Base-by-base conservation (phyloP, 2,888 invertebrate genomes). In the Fragum whitleyi region DNA sequence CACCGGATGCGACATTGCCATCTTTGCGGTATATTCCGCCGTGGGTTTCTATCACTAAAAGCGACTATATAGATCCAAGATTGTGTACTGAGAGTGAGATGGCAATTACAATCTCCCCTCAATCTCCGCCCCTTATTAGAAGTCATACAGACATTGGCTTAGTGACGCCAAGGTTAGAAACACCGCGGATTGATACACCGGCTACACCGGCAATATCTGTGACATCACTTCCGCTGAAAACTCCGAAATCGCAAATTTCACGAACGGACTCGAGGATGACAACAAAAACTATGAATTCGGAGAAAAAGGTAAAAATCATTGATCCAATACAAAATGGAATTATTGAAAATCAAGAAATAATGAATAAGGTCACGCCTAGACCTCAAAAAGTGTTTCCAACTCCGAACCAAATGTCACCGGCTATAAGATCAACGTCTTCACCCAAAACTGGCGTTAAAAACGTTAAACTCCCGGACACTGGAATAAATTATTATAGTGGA, bases 1-100 rank as follows among this genome's bases (percentile, higher is more conserved):
- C 79, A 16, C 84, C 84, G 3, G 84, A 85, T 32, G 81, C 84
- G 1, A 85, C 84, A 0, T 67, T 77, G 21, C 74, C 84, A 1
- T 77, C 84, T 0, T 61, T 85, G 16, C 76, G 79, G 23, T 74
- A 79, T 59, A 26, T 81, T 19, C 81, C 84, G 3, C 81, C 84
- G 3, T 85, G 84, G 84, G 62, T 85, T 21, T 85, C 84, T 3
- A 59, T 85, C 1, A 81, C 84, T 16, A 85, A 77, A 62, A 72
- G 74, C 9, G 81, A 85, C 51, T 81, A 39, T 47, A 68, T 32
- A 21, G 84, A 85, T 21, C 81, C 81, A 9, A 73, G 79, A 28
- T 32, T 62, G 47, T 32, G 26, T 14, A 59, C 61, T 0, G 42
- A 61, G 23, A 73, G 73, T 32, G 51, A 69, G 51, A 26, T 51